Evolutionary conservation across 2,888 invertebrate species (phyloP), one percentile per base, ranked within the genome.

Genomic region (Hydrotaea diabolus): DNA sequence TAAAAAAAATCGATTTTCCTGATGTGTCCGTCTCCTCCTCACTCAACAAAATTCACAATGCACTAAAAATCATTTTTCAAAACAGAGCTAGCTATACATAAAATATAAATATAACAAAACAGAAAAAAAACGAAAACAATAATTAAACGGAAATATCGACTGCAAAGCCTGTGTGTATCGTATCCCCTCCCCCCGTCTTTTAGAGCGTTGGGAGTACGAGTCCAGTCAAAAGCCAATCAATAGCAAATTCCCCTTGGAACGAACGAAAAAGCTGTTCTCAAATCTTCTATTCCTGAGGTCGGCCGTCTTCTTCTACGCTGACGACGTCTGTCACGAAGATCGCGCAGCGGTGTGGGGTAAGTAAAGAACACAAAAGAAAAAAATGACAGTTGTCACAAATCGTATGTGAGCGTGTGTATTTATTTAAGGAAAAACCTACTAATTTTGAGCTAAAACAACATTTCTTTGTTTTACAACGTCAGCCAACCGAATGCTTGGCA

Each of bases 1-100:
- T 72, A 62, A 80, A 82, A 59, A 82, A 85, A 82, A 85, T 85
- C 85, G 85, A 85, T 85, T 82, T 85, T 85, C 85, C 79, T 82
- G 76, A 82, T 82, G 85, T 82, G n/a, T n/a, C n/a, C n/a, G n/a
- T n/a, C n/a, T n/a, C n/a, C 79, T 85, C 31, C 79, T 85, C 85
- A 82, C 79, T 49, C 64, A 75, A 76, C 74, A 36, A 74, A 77
- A 84, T 81, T 75, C 74, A 49, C 49, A 26, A 59, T 59, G 23
- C 59, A 59, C 66, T 71, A 80, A 64, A 83, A 79, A 76, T 76
- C 43, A 53, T 55, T 76, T 57, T 71, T 46, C 8, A 62, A 43
- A 64, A 17, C 11, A 71, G 21, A 43, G 21, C 43, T 21, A 23
- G 23, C 23, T 59, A 59, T 59, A 59, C 23, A 26, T 26, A 26